Evolutionary conservation across 2,888 invertebrate genomes (phyloP).

Genomic region (Exocentrus adspersus): DNA sequence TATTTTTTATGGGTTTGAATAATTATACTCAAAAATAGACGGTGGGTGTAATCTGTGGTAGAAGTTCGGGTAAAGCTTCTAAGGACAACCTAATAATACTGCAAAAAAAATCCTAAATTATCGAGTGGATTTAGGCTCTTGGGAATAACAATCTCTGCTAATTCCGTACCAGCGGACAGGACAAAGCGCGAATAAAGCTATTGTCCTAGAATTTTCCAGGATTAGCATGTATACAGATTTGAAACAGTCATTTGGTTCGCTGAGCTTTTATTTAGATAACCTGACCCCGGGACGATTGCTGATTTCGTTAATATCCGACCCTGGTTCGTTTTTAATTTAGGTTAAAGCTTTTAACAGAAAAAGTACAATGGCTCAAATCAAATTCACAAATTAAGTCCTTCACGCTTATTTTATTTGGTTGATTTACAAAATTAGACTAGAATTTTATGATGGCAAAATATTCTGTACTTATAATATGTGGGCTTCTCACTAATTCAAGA

Average conservation of each 20-base stretch:
- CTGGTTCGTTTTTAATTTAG: constrained; percentile 25
- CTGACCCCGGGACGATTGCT: constrained; percentile 45
- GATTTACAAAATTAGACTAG: no score
- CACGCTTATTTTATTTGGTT: no score
- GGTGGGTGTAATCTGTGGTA: no score
- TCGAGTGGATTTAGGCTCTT: constrained; percentile 51
- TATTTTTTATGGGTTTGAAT: no score
- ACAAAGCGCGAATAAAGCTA: constrained; percentile 56
- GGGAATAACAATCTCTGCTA: constrained; percentile 51
- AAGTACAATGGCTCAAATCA: neutral
- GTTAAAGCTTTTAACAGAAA: constrained; percentile 8
- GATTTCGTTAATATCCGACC: constrained; percentile 35
- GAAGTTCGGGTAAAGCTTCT: no score
- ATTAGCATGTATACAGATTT: constrained; percentile 57
- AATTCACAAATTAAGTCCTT: neutral
- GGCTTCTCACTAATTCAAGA: no score
- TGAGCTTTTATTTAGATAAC: constrained; percentile 43
- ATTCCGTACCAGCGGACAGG: constrained; percentile 49
- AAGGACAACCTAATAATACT: no score
- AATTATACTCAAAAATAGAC: no score
- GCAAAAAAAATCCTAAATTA: constrained; percentile 53
- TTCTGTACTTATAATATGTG: no score
- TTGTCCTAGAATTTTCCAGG: constrained; percentile 58
- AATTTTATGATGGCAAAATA: no score
- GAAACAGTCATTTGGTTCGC: constrained; percentile 54